phyloP scores from a whole-genome alignment of 2,113 vertebrate genomes.

The Anoura caudifer region DNA sequence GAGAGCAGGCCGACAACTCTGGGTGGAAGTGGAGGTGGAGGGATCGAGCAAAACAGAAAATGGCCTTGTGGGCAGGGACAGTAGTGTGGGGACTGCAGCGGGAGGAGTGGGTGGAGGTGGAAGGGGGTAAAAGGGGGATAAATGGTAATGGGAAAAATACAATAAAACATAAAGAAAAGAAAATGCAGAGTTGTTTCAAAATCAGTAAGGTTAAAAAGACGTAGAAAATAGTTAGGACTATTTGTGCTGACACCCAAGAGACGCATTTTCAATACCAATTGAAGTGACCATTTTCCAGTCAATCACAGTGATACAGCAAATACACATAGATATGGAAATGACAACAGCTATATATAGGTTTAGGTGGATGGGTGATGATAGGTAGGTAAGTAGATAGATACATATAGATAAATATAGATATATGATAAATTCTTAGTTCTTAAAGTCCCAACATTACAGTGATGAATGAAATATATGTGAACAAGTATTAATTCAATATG shows the following conservation, averaged over 20 bases:
- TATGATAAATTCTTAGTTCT: neutral
- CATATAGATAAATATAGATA: neutral
- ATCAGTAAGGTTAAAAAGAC: neutral
- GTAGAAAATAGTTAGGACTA: neutral
- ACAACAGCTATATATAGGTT: neutral
- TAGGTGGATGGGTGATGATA: neutral
- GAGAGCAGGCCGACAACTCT: no score
- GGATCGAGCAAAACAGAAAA: no score
- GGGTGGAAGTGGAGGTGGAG: no score
- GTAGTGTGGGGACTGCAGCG: no score
- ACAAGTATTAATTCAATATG: neutral
- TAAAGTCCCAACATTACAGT: neutral
- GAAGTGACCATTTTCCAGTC: neutral
- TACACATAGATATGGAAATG: neutral
- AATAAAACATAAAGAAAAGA: no score
- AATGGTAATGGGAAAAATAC: no score
- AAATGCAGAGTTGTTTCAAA: neutral
- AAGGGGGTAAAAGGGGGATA: no score
- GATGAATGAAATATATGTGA: neutral
- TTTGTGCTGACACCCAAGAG: neutral
- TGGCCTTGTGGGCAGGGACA: no score
- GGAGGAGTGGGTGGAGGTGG: no score
- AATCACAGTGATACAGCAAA: neutral
- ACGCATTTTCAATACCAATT: neutral
- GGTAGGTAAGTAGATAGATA: neutral